Base-by-base conservation (phyloP, 2,113 vertebrate genomes). In the Melanerpes formicivorus region DNA sequence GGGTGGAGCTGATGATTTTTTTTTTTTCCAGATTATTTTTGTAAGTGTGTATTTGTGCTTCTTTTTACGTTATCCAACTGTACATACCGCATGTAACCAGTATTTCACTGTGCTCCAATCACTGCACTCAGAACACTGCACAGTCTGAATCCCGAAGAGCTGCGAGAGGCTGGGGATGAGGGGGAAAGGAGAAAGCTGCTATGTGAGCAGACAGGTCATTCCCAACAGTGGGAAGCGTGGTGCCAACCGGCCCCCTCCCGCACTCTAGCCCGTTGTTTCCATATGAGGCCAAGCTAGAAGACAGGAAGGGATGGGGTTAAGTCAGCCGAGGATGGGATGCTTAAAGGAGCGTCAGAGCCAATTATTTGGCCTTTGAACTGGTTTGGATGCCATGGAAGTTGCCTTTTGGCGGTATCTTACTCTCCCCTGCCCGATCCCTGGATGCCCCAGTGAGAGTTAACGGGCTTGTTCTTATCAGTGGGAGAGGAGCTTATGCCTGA, bases 31-130 rank as follows among this genome's bases (percentile, higher is more conserved):
- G 87, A 93, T 94, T 90, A 81, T 96, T 97, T 96, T 94, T 95
- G 93, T 90, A 83, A 91, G 75, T 70, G 34, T 96, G 82, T 97
- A 86, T 95, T 73, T 95, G 98, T 96, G 87, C 95, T 95, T 96
- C 97, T 98, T 95, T 95, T 97, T 96, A 96, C 91, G 55, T 97
- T 94, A 92, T 80, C 91, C 96, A 96, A 97, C 95, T 97, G 96
- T 97, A 96, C 93, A 97, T 94, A 88, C 54, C 52, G 29, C 97
- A 97, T 98, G 96, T 98, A 98, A 97, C 97, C 98, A 97, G 98
- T 98, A 98, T 98, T 98, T 95, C 98, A 98, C 98, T 98, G 97
- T 98, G 98, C 98, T 99, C 98, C 70, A 96, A 97, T 98, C 98
- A 98, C 98, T 98, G 98, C 98, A 98, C 98, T 98, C 96, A 89